These are phyloP conservation scores for Ovis aries DNA, from an alignment of 2,113 vertebrate species.

Conservation along the genomic window ARS-UI_Ramb_v3.0 NC_056056.1:32738501-32739000, in stretches of 20 bases:
- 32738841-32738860: not conserved
- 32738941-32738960: not conserved
- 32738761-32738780: not conserved
- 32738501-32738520: not conserved
- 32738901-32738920: no score
- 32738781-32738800: not conserved
- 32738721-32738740: not conserved
- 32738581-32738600: slow-evolving; percentile 31
- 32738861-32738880: not conserved
- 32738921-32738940: not conserved
- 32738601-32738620: not conserved
- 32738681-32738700: not conserved
- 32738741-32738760: not conserved
- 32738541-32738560: not conserved
- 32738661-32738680: not conserved
- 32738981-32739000: not conserved
- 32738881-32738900: not conserved
- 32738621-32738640: slow-evolving; percentile 46
- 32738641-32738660: slow-evolving; percentile 14
- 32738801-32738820: not conserved
- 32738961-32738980: not conserved
- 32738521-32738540: not conserved
- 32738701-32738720: not conserved
- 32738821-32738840: not conserved
- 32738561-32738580: not conserved